These are phyloP conservation scores for Dryomyza anilis DNA, from an alignment of 2,888 invertebrate species.

Conservation along the genomic window DNA sequence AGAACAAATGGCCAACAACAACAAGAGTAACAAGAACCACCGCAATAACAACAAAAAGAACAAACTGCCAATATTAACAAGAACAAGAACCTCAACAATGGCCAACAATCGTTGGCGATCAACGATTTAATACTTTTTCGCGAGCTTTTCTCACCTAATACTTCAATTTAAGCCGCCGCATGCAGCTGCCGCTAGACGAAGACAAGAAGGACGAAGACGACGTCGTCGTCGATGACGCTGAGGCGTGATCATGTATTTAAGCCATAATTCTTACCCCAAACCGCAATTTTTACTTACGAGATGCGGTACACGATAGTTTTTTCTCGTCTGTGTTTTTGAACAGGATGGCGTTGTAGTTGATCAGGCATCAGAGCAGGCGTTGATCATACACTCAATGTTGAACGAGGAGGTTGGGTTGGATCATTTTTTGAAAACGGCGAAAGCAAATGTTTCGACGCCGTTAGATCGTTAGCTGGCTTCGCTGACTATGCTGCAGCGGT, in stretches of 20 bases:
- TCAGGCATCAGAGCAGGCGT: neutral
- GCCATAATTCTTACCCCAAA: conserved; percentile 10
- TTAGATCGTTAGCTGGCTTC: conserved; percentile 19
- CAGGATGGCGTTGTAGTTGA: neutral
- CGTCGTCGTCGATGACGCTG: no score
- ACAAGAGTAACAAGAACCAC: neutral
- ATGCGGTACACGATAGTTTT: no score
- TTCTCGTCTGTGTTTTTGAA: neutral
- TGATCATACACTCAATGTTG: no score
- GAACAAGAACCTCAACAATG: neutral
- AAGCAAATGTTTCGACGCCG: conserved; percentile 2
- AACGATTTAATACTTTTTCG: neutral
- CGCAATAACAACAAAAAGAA: neutral
- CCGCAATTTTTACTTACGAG: neutral
- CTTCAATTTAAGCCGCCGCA: neutral
- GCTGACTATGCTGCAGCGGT: no score
- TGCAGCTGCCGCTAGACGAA: conserved; percentile 7
- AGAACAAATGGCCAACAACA: neutral
- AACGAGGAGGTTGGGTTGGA: no score
- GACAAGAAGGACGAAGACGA: no score
- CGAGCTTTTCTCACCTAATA: conserved; percentile 11
- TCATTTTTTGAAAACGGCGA: no score
- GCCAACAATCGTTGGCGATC: neutral
- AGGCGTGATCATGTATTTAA: conserved; percentile 9
- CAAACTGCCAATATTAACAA: neutral